A percentile compares a stretch with the other conserved stretches of the same genome.
These are phyloP conservation scores for Erythrocercus mccallii DNA, from an alignment of 2,113 vertebrate species.

Conservation along the genomic window DNA sequence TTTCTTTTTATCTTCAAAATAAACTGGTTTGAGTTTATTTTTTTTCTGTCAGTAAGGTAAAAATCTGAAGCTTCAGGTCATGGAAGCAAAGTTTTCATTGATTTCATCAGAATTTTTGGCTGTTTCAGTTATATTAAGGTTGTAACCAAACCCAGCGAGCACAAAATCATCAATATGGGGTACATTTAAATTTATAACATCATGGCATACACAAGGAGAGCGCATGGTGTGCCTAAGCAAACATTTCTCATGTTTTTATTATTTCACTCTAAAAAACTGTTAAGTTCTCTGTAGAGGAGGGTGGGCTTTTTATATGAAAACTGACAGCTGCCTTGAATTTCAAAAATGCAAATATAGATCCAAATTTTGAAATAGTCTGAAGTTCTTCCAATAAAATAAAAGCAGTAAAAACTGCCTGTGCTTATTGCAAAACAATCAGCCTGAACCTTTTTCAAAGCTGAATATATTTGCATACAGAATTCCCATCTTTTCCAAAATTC, in stretches of 20 bases:
- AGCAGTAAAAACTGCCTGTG: not conserved
- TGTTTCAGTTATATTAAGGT: not conserved
- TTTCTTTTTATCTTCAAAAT: not conserved
- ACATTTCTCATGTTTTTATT: not conserved
- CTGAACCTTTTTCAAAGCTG: not conserved
- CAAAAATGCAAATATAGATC: constrained; percentile 1
- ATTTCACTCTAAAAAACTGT: not conserved
- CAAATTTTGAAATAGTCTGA: constrained; percentile 17
- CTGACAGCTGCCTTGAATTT: constrained; percentile 25
- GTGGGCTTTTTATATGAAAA: not conserved
- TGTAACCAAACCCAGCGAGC: not conserved
- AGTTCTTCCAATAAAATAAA: constrained; percentile 26
- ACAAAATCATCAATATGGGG: not conserved
- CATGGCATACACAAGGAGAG: not conserved
- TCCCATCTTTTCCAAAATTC: not conserved
- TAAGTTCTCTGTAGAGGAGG: not conserved
- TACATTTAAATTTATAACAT: not conserved
- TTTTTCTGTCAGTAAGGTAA: not conserved
- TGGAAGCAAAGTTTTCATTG: not conserved
- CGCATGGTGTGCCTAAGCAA: not conserved
- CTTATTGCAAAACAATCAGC: constrained; percentile 8
- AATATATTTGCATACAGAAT: not conserved
- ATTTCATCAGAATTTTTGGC: not conserved
- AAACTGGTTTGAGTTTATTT: not conserved
- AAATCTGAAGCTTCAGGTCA: not conserved